These are phyloP conservation scores for Decapterus maruadsi DNA, from an alignment of 2,797 vertebrate genomes.

Conservation along the genomic window DNA sequence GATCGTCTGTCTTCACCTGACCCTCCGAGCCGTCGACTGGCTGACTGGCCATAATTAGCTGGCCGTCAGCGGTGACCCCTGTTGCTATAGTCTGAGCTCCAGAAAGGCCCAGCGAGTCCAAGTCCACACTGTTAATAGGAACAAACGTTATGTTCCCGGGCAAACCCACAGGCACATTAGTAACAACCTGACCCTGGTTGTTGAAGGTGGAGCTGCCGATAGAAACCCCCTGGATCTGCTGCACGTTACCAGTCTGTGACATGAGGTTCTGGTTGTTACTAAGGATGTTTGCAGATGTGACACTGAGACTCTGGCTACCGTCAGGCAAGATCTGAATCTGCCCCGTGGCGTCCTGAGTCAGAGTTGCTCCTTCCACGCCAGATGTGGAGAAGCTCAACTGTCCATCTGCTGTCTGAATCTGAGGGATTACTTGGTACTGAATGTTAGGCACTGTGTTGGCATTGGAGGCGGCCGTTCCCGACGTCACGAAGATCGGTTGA, in stretches of 20 bases:
- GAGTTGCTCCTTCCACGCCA: conserved; percentile 90
- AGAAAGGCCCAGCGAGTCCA: conserved; percentile 97
- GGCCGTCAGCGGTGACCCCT: conserved; percentile 96
- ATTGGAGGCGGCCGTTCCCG: conserved; percentile 93
- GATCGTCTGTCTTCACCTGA: conserved; percentile 92
- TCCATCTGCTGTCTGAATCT: conserved; percentile 97
- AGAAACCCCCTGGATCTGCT: conserved; percentile 96
- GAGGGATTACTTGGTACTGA: conserved; percentile 99
- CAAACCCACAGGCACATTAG: conserved; percentile 97
- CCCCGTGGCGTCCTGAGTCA: conserved; percentile 94
- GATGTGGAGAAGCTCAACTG: conserved; percentile 95
- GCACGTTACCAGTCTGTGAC: conserved; percentile 94
- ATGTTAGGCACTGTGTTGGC: conserved; percentile 96
- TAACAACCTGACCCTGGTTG: conserved; percentile 97
- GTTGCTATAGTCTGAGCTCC: conserved; percentile 98
- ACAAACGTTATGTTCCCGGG: conserved; percentile 99
- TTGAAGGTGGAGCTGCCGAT: conserved; percentile 94
- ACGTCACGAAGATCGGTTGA: conserved; percentile 97
- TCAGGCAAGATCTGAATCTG: conserved; percentile 98
- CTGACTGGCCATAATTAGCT: conserved; percentile 95
- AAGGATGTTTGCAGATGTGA: conserved; percentile 91
- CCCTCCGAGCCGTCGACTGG: conserved; percentile 91
- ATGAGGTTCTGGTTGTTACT: conserved; percentile 94
- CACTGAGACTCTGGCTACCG: conserved; percentile 92
- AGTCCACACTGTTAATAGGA: conserved; percentile 98